Conservation (phyloP, 2,797 vertebrate genomes). For the Argentina silus region DNA sequence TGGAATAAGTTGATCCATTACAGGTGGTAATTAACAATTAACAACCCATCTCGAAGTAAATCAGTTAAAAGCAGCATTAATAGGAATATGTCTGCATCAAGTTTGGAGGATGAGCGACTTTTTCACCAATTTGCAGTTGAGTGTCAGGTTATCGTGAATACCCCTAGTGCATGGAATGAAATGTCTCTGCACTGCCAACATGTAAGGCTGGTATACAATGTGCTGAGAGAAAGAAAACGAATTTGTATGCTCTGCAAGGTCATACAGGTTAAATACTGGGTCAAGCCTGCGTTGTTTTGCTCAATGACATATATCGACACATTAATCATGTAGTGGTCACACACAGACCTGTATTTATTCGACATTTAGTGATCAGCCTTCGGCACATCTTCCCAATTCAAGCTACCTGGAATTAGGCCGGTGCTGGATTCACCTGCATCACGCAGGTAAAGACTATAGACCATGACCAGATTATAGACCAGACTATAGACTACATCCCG, state of each 20-base stretch:
- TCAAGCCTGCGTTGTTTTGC: neutral
- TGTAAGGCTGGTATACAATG: neutral
- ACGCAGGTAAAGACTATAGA: neutral
- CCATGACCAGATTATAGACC: neutral
- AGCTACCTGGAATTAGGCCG: neutral
- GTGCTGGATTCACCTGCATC: neutral
- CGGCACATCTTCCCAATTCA: neutral
- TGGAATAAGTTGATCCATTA: neutral
- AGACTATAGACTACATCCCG: neutral
- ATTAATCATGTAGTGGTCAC: neutral
- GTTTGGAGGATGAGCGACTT: neutral
- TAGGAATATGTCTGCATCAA: neutral
- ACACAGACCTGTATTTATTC: neutral
- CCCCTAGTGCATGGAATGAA: neutral
- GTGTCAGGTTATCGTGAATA: neutral
- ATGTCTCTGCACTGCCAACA: neutral
- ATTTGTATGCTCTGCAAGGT: too few relatives aligned
- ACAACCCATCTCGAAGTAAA: neutral
- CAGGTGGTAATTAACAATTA: conserved; percentile 8
- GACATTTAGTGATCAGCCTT: neutral
- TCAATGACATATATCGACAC: neutral
- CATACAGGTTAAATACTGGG: too few relatives aligned
- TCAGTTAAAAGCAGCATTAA: neutral
- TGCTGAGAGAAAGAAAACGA: too few relatives aligned
- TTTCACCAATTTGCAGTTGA: conserved; percentile 1